Base-by-base conservation (phyloP, 2,888 invertebrate species). In the Rhaphigaster nebulosa region DNA sequence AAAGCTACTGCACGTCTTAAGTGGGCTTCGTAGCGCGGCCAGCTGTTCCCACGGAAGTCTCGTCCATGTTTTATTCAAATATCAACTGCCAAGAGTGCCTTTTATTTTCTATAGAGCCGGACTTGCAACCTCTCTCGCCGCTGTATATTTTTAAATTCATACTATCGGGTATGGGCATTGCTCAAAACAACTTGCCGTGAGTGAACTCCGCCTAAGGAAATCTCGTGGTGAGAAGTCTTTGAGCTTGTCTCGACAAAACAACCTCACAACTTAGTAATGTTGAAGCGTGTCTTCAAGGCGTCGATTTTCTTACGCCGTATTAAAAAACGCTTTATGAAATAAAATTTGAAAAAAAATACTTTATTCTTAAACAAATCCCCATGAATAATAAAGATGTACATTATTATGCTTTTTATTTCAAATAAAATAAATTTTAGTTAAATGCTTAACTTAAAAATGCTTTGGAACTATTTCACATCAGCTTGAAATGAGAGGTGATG, bases 51-150 rank as follows among this genome's bases (percentile, higher is more conserved):
- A 84, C 84, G 45, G 70, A 76, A 76, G 34, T 38, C 70, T 0
- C 70, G 23, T 38, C 70, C 70, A 84, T 84, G 84, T 84, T 84
- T 84, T 84, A 84, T 84, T 84, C 84, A 84, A 84, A 84, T 84
- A 84, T 84, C 45, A 50, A 80, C 45, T 45, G 84, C 13, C n/a
- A 26, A 50, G n/a, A n/a, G 41, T n/a, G 26, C 38, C 84, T 50
- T 84, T 84, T 84, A 84, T 84, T 84, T 84, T 84, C 41, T 84
- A 41, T 50, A n/a, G 26, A 84, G 84, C 84, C 84, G n/a, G 84
- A 76, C 84, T 45, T n/a, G 26, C 84, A 50, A 23, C 45, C n/a
- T 50, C 45, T 84, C 84, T 45, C 13, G 45, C n/a, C 84, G 45
- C 84, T n/a, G 84, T 50, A 45, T 84, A 84, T 84, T 41, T 84